phyloP scores from a whole-genome alignment of 2,113 vertebrate genomes.

The Cavia aperea region DNA sequence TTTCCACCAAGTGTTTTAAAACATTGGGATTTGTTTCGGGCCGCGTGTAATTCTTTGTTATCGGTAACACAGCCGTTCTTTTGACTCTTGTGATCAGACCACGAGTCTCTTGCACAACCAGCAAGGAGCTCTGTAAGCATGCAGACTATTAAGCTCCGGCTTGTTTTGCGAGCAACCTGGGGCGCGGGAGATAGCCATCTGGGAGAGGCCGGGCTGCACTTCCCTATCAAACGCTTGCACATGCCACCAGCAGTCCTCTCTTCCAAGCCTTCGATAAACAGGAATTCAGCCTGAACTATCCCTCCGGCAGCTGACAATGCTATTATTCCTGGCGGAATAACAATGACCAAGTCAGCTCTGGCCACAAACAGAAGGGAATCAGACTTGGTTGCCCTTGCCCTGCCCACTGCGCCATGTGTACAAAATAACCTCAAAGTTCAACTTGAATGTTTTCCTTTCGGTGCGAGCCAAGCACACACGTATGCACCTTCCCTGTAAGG shows the following conservation, averaged over 20 bases:
- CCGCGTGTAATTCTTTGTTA: conserved; percentile 48
- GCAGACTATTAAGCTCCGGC: conserved; percentile 20
- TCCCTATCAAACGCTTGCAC: not conserved
- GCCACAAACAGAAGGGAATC: conserved; percentile 21
- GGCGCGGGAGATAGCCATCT: conserved; percentile 1
- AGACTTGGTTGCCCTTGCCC: not conserved
- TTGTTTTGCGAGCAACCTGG: not conserved
- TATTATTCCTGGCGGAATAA: not conserved
- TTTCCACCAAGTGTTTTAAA: conserved; percentile 54
- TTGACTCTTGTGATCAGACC: conserved; percentile 52
- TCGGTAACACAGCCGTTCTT: not conserved
- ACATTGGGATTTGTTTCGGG: not conserved
- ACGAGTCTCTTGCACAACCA: conserved; percentile 51
- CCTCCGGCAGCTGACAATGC: not conserved
- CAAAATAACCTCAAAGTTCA: conserved; percentile 37
- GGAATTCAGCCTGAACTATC: conserved; percentile 17
- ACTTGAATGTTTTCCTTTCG: not conserved
- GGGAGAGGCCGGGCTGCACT: not conserved
- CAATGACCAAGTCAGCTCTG: not conserved
- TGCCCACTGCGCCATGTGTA: not conserved
- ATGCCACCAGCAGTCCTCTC: not conserved
- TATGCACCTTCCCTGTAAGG: not conserved
- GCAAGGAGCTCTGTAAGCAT: conserved; percentile 35
- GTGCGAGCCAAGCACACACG: not conserved
- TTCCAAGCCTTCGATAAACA: conserved; percentile 24